Conservation (phyloP, 2,797 vertebrate genomes). For the Melanitta fusca region DNA sequence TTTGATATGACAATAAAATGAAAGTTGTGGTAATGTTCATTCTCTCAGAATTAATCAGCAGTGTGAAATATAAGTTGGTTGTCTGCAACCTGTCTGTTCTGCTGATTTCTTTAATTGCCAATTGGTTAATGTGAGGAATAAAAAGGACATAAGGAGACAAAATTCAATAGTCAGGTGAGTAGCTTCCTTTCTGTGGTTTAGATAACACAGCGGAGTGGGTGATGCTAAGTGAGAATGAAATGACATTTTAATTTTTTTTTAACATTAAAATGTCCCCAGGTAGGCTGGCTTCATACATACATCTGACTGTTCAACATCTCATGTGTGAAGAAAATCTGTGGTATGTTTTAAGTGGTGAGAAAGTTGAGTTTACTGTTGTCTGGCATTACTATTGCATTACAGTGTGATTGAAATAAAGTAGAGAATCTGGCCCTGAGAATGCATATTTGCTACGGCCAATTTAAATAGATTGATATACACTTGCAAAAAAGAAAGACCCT, state of each 20-base stretch:
- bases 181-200: neutral
- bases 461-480: neutral
- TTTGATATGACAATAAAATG: conserved; percentile 31
- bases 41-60: conserved; percentile 40
- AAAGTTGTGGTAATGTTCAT: conserved; percentile 16
- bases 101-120: conserved; percentile 22
- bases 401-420: neutral
- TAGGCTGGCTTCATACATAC: neutral
- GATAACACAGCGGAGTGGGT: neutral
- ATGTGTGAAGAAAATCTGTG: conserved; percentile 6
- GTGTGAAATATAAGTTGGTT: conserved; percentile 26
- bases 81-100: conserved; percentile 23
- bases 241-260: conserved; percentile 11
- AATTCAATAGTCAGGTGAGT: conserved; percentile 24
- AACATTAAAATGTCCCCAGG: neutral
- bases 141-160: neutral
- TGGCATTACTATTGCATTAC: neutral
- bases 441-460: neutral
- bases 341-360: neutral
- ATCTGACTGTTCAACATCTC: neutral
- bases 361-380: neutral
- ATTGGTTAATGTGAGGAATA: neutral
- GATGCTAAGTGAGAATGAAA: conserved; percentile 25
- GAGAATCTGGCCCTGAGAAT: neutral
- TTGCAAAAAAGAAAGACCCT: neutral